Conservation (phyloP, 2,797 vertebrate genomes). For the Eidolon dupreanum region DNA sequence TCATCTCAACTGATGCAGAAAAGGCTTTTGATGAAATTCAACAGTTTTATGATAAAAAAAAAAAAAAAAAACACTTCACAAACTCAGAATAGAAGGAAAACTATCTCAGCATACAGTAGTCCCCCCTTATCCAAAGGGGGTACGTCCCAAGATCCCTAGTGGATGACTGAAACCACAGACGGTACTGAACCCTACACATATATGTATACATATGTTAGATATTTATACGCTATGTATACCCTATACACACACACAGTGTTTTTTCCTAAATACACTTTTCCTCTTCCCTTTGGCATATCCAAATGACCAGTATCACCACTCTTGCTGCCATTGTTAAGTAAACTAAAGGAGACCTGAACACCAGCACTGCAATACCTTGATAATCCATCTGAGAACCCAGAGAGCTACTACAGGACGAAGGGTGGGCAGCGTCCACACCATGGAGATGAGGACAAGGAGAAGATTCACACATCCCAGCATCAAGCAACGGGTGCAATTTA, state of each 20-base stretch:
- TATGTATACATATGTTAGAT: too few species aligned
- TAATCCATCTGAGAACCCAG: not conserved
- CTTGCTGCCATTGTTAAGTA: not conserved
- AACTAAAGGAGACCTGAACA: not conserved
- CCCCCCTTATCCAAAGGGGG: not conserved
- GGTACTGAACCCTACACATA: not conserved
- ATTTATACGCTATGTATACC: not conserved
- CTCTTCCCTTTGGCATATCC: not conserved
- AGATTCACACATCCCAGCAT: not conserved
- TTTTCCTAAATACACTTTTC: not conserved
- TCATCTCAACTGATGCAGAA: not conserved
- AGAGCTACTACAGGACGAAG: not conserved
- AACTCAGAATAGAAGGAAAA: not conserved
- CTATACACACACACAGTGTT: not conserved
- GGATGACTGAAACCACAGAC: not conserved
- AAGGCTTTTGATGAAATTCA: not conserved
- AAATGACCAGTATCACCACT: not conserved
- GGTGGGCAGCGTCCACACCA: not conserved
- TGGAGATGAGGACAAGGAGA: fast-evolving
- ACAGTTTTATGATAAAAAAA: not conserved
- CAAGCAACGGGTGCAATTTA: not conserved
- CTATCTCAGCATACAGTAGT: not conserved
- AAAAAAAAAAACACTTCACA: not conserved
- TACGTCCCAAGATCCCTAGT: not conserved
- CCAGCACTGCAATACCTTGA: fast-evolving